Percentiles rank a stretch among this genome's conserved stretches.
Evolutionary conservation across 2,888 invertebrate genomes (phyloP).

Genomic region (Deilephila elpenor): DNA sequence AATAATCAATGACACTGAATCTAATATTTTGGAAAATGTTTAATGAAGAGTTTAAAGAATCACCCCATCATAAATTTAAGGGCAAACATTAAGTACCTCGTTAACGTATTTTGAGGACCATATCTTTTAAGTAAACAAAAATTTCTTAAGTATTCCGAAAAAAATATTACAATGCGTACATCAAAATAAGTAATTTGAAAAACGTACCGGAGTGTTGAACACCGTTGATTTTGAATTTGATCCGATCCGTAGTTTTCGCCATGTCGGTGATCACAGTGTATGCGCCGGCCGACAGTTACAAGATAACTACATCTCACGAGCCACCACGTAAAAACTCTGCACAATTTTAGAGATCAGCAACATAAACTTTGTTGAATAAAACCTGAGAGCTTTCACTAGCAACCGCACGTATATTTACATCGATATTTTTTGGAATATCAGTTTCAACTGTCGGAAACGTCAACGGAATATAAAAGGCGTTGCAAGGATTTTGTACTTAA

Average conservation of each 20-base stretch:
- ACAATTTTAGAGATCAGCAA: not conserved
- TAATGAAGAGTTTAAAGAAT: too few relatives aligned
- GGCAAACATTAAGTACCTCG: too few relatives aligned
- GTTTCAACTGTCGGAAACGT: too few relatives aligned
- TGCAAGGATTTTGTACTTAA: too few relatives aligned
- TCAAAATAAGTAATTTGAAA: not conserved
- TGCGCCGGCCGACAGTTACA: not conserved
- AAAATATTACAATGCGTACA: not conserved
- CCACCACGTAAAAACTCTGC: not conserved
- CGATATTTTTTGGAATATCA: too few relatives aligned
- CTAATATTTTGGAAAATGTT: too few relatives aligned
- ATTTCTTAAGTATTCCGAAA: not conserved
- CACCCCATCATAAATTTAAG: too few relatives aligned
- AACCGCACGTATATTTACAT: too few relatives aligned
- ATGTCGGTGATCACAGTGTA: not conserved
- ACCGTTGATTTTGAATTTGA: conserved; percentile 27
- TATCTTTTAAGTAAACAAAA: not conserved
- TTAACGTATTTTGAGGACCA: too few relatives aligned
- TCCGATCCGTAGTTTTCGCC: conserved; percentile 20
- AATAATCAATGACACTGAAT: too few relatives aligned
- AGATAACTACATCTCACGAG: not conserved
- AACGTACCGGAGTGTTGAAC: conserved; percentile 16
- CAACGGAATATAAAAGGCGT: too few relatives aligned
- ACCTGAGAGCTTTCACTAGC: too few relatives aligned
- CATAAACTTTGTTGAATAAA: not conserved